phyloP scores from a whole-genome alignment of 2,888 invertebrate genomes.

The Meteorus colon region DNA sequence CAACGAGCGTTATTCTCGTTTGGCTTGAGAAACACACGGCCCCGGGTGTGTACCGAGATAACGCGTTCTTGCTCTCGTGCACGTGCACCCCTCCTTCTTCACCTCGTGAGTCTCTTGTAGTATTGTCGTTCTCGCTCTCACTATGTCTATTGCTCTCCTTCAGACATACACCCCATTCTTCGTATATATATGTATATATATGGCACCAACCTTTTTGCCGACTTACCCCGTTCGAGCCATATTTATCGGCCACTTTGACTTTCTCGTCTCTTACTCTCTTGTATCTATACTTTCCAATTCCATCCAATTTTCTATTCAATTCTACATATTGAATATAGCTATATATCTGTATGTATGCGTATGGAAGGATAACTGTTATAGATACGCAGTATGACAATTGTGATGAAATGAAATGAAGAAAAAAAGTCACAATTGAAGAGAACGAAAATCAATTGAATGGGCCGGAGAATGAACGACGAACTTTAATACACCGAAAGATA shows the following conservation, averaged over 20 bases:
- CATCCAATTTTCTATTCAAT: slow-evolving; percentile 43
- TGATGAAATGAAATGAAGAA: slow-evolving; percentile 17
- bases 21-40: slow-evolving; percentile 49
- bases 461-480: too few relatives aligned
- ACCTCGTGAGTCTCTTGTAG: slow-evolving; percentile 20
- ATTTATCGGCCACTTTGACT: slow-evolving; percentile 47
- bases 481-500: too few relatives aligned
- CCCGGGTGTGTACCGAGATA: slow-evolving; percentile 57
- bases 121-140: slow-evolving; percentile 31
- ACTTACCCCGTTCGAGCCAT: slow-evolving; percentile 43
- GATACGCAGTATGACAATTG: slow-evolving; percentile 10
- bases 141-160: slow-evolving; percentile 13
- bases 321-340: slow-evolving; percentile 23
- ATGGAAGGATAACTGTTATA: background rate
- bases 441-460: background rate
- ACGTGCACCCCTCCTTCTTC: slow-evolving; percentile 45
- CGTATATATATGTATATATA: background rate
- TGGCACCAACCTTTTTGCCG: slow-evolving; percentile 35
- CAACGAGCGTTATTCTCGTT: slow-evolving; percentile 27
- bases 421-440: background rate
- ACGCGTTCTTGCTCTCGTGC: slow-evolving; percentile 54
- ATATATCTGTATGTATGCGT: background rate
- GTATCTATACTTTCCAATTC: slow-evolving; percentile 44
- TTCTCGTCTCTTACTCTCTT: slow-evolving; percentile 43
- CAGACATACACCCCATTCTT: slow-evolving; percentile 10